Evolutionary conservation across 2,888 invertebrate species (phyloP), one percentile per base, ranked within the genome.

Genomic region (Paralinhomoeus sp.): DNA sequence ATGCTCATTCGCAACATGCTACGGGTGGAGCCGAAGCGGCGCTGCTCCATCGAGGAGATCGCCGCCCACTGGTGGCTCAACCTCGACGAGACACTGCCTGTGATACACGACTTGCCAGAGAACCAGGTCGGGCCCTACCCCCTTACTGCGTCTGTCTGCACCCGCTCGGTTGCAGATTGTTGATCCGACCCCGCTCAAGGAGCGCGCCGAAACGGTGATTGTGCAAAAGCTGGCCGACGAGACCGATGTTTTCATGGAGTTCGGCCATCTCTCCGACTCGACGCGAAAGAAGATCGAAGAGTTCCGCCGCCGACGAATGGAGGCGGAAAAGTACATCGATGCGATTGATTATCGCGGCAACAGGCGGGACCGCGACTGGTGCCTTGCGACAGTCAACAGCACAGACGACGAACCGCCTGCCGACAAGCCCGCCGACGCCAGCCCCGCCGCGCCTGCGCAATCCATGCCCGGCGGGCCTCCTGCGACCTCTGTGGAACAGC

Each of bases 1-100:
- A 78, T 83, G 41, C 70, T 97, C 41, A 91, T 97, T 51, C 74
- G 82, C 41, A 81, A 82, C 54, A 83, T 97, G 80, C 70, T 97
- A 55, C 83, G 84, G 1, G 87, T 91, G 37, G 80, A 81, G 58
- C 83, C 91, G 0, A 71, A 75, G 40, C 75, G 79, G 58, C 73
- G 93, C 51, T 85, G 89, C 12, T 80, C 80, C 56, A 83, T 97
- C 51, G 79, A 81, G 49, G 83, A 82, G 63, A 87, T 97, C 50
- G 87, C 91, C 62, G 75, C 77, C 38, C 83, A 97, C 68, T 80
- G 83, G 81, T 97, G 93, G 93, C 80, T 93, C 48, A 91, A 93
- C 50, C 45, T 60, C 22, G 58, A 58, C 42, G 57, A 47, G 47
- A 60, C 57, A 43, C 54, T 56, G 56, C 55, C 57, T 13, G 54